A percentile compares a stretch with the other conserved stretches of the same genome.
Evolutionary conservation across 2,888 invertebrate genomes (phyloP).

Genomic region (Drosophila nr. perissopoda): DNA sequence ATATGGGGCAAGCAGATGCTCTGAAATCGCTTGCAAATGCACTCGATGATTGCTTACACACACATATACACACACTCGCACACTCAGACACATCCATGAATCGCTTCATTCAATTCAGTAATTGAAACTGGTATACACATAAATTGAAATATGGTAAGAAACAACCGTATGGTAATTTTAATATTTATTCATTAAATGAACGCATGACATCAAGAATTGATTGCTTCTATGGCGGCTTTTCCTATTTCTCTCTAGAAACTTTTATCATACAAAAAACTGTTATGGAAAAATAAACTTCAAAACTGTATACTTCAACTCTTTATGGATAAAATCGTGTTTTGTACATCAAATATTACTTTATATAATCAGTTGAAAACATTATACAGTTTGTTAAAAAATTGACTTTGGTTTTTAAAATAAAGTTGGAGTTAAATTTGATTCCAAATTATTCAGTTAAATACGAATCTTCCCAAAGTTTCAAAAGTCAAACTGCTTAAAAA

Average conservation of each 20-base stretch:
- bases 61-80: not conserved
- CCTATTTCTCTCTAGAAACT: not conserved
- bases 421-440: not conserved
- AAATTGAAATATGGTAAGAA: constrained; percentile 34
- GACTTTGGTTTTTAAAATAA: not conserved
- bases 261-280: not conserved
- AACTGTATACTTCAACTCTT: not conserved
- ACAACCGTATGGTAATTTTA: constrained; percentile 17
- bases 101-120: constrained; percentile 40
- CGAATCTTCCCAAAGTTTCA: not conserved
- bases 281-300: not conserved
- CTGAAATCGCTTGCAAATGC: constrained; percentile 29
- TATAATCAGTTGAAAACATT: not conserved
- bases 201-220: constrained; percentile 7
- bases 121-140: constrained; percentile 20
- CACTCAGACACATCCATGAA: constrained; percentile 2
- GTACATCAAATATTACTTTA: not conserved
- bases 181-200: constrained; percentile 15
- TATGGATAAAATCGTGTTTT: not conserved
- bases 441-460: not conserved
- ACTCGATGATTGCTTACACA: constrained; percentile 22
- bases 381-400: not conserved
- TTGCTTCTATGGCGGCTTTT: not conserved
- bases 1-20: constrained; percentile 35
- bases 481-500: not conserved